These are phyloP conservation scores for Entomyzon cyanotis DNA, from an alignment of 2,113 vertebrate genomes.

Conservation along the genomic window DNA sequence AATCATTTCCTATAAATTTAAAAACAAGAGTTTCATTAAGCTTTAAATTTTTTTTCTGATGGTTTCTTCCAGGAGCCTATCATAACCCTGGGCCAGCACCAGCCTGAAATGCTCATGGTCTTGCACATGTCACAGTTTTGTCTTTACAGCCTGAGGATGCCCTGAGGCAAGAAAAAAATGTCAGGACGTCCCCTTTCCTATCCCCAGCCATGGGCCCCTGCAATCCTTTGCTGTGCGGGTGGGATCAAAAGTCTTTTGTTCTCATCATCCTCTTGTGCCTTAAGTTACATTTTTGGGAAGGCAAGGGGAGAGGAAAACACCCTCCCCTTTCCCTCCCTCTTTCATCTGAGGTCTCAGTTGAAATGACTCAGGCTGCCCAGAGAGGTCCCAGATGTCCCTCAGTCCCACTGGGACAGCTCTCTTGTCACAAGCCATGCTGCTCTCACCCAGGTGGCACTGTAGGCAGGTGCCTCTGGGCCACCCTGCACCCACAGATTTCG, in stretches of 20 bases:
- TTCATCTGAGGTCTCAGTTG: background rate
- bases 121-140: background rate
- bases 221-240: background rate
- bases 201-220: background rate
- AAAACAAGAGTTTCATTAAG: background rate
- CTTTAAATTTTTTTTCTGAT: background rate
- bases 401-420: background rate
- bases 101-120: background rate
- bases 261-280: background rate
- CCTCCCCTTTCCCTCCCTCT: background rate
- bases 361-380: background rate
- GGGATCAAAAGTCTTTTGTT: background rate
- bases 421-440: rapidly evolving
- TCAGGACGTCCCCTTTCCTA: background rate
- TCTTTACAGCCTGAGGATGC: background rate
- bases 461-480: rapidly evolving
- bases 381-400: background rate
- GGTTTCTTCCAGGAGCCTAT: background rate
- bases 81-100: background rate
- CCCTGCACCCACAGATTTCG: background rate
- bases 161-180: background rate
- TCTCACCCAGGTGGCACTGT: rapidly evolving
- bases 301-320: background rate
- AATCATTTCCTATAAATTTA: background rate
- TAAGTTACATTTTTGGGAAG: background rate